Evolutionary conservation across 2,113 vertebrate genomes (phyloP).

Genomic region (Plectropomus leopardus): DNA sequence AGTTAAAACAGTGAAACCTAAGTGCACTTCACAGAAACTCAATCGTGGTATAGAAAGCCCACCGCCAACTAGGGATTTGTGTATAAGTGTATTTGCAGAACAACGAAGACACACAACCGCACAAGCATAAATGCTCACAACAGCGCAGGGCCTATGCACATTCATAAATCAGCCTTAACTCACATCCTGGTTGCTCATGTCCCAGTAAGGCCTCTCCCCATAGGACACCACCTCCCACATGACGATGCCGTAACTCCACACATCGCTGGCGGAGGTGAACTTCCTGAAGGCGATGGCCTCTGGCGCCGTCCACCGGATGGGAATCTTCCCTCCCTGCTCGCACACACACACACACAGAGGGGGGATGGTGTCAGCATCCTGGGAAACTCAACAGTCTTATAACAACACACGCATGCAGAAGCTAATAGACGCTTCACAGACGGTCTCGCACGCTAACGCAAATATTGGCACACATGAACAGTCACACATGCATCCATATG

Average conservation of each 20-base stretch:
- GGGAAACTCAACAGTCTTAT: conserved; percentile 22
- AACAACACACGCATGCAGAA: conserved; percentile 18
- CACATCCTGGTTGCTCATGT: conserved; percentile 89
- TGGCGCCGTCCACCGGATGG: conserved; percentile 87
- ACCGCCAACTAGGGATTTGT: no score
- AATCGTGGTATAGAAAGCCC: no score
- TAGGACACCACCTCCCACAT: conserved; percentile 90
- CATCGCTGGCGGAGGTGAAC: conserved; percentile 87
- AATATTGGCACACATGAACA: conserved; percentile 62
- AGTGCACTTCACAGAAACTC: no score
- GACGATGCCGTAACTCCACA: conserved; percentile 88
- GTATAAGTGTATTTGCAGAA: no score
- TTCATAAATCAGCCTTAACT: conserved; percentile 44
- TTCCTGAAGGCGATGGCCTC: conserved; percentile 88
- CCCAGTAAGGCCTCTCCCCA: conserved; percentile 88
- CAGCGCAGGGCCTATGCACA: no score
- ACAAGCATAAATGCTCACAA: no score
- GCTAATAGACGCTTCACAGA: conserved; percentile 58
- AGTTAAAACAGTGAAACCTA: no score
- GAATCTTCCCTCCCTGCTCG: conserved; percentile 86
- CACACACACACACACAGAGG: not conserved
- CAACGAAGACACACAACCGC: no score
- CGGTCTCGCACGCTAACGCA: conserved; percentile 35
- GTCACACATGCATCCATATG: conserved; percentile 52
- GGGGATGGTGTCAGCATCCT: conserved; percentile 28